Conservation (phyloP, 2,797 vertebrate species). For the Menidia menidia region DNA sequence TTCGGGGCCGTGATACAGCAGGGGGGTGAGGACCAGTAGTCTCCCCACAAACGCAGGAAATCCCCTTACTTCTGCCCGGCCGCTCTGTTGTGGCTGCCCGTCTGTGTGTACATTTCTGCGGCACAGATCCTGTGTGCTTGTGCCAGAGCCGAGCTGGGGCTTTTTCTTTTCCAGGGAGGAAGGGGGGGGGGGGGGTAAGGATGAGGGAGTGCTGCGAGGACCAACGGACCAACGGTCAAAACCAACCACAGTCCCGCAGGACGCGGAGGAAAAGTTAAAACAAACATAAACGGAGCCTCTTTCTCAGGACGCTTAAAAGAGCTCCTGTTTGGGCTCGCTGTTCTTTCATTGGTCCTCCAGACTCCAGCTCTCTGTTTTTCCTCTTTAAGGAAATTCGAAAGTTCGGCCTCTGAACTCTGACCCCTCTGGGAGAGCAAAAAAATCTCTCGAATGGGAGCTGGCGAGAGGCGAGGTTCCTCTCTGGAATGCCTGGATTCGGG, state of each 20-base stretch:
- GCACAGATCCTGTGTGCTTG: constrained; percentile 58
- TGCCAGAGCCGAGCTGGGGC: constrained; percentile 52
- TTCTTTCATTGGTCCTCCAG: constrained; percentile 11
- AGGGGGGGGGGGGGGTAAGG: constrained; percentile 4
- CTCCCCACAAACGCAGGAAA: constrained; percentile 69
- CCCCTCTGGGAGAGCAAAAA: constrained; percentile 51
- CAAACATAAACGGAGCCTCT: constrained; percentile 60
- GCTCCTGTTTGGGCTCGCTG: constrained; percentile 48
- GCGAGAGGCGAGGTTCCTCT: constrained; percentile 20
- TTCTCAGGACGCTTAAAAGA: constrained; percentile 63
- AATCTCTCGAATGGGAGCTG: constrained; percentile 36
- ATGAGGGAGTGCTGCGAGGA: constrained; percentile 21
- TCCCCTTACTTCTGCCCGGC: constrained; percentile 71
- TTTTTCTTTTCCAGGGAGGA: constrained; percentile 21
- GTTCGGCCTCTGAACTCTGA: constrained; percentile 70
- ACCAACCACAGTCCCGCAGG: constrained; percentile 52
- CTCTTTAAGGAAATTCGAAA: constrained; percentile 50
- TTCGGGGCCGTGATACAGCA: constrained; percentile 53
- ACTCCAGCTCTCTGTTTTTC: constrained; percentile 29
- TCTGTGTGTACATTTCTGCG: constrained; percentile 69
- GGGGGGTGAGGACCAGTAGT: constrained; percentile 54
- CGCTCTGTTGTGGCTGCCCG: constrained; percentile 64
- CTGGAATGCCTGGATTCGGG: constrained; percentile 56
- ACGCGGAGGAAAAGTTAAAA: constrained; percentile 67
- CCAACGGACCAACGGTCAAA: constrained; percentile 32